Percentiles rank a stretch among this genome's conserved stretches.
Evolutionary conservation across 2,797 vertebrate species (phyloP).

Genomic region (Australoheros facetus): DNA sequence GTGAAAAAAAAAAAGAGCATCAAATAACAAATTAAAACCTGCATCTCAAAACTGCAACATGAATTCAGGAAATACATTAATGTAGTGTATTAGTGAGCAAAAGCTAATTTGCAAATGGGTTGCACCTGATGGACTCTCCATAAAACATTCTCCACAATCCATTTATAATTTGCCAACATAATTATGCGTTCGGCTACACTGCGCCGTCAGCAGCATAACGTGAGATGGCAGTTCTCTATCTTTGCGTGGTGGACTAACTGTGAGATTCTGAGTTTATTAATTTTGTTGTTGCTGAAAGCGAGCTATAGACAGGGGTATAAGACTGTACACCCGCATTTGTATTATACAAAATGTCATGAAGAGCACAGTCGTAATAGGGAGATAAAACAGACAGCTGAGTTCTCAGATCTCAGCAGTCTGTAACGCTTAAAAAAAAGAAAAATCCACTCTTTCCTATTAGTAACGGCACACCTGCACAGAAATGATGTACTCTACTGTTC

Average conservation of each 20-base stretch:
- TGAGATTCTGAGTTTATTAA: background rate
- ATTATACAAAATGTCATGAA: slow-evolving; percentile 7
- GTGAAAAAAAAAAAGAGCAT: background rate
- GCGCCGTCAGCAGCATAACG: slow-evolving; percentile 39
- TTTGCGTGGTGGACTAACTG: slow-evolving; percentile 14
- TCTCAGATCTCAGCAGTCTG: slow-evolving; percentile 12
- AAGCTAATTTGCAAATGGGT: slow-evolving; percentile 60
- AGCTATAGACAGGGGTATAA: background rate
- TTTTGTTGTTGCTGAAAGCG: slow-evolving; percentile 25
- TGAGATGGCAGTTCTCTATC: slow-evolving; percentile 39
- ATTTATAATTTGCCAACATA: slow-evolving; percentile 56
- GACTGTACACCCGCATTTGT: slow-evolving; percentile 28
- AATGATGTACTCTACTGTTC: slow-evolving; percentile 34
- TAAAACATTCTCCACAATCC: slow-evolving; percentile 53
- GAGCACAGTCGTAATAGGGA: slow-evolving; percentile 11
- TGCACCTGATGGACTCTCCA: slow-evolving; percentile 61
- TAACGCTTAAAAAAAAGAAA: slow-evolving; percentile 23
- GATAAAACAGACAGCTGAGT: slow-evolving; percentile 13
- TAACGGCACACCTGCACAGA: slow-evolving; percentile 45
- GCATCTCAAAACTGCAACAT: slow-evolving; percentile 40
- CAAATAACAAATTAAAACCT: slow-evolving; percentile 46
- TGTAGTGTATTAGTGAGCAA: slow-evolving; percentile 53
- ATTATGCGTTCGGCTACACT: slow-evolving; percentile 46
- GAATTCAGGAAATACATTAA: slow-evolving; percentile 52
- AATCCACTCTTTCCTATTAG: slow-evolving; percentile 29